Evolutionary conservation across 2,797 vertebrate genomes (phyloP), one percentile per base, ranked within the genome.

Genomic region (Scolopax bukidnonensis): DNA sequence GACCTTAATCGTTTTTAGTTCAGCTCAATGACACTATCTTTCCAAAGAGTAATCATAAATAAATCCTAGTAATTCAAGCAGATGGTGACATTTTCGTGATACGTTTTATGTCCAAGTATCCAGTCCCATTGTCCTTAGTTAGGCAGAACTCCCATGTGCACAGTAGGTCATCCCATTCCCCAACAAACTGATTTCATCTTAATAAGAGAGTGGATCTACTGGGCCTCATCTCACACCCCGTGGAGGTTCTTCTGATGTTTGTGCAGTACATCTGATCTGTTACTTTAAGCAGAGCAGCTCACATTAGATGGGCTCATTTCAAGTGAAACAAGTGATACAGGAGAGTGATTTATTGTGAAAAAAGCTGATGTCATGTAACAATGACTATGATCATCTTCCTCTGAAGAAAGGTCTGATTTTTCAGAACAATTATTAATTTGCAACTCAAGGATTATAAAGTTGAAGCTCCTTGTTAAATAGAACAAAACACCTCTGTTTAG

Each of bases 1-100:
- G 76, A 68, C 87, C 83, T 79, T 92, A 90, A 84, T 94, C 0
- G 33, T 92, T 95, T 96, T 93, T 82, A 89, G 86, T 95, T 96
- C 81, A 63, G 41, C 50, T 85, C 81, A 91, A 87, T 85, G 75
- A 83, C 56, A 69, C 30, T 82, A 0, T 92, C 69, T 89, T 95
- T 91, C 93, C 92, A 63, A 91, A 76, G 77, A 73, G 48, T 69
- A 93, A 76, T 94, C 70, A 50, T 5, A 87, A 87, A 87, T 80
- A 94, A 87, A 92, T 89, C 43, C 57, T 87, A 68, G 89, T 59
- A 59, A 63, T 85, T 96, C 47, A 67, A 96, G 82, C 92, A 93
- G 91, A 94, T 97, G 95, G 92, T 96, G 92, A 89, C 83, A 81
- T 86, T 92, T 95, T 87, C 0, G 0, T 60, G 9, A 6, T 33